Base-by-base conservation (phyloP, 2,888 invertebrate genomes). In the Leptinotarsa peninsularis region DNA sequence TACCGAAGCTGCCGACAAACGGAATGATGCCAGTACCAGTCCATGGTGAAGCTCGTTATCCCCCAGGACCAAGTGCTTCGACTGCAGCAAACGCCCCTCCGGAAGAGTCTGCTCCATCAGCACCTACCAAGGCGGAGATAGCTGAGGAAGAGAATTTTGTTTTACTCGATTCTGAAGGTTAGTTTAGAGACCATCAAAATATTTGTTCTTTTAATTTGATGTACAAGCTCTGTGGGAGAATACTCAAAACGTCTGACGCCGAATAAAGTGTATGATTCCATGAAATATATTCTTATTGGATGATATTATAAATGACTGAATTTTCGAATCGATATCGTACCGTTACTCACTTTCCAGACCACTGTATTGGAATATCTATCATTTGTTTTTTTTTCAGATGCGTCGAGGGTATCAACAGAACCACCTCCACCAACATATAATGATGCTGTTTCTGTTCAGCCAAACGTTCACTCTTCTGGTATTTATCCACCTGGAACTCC, bases 21-120 rank as follows among this genome's bases (percentile, higher is more conserved):
- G 49, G 18, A 4, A 56, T 21, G 27, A n/a, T 49, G 71, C 76
- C 74, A 43, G 27, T 69, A 56, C 74, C 72, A 18, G 54, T 67
- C 2, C 67, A 33, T 15, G 60, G 67, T 23, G 71, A 14, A 71
- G 56, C 70, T 54, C 69, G 13, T n/a, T 27, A 54, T 18, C n/a
- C 56, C 13, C 56, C 56, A 14, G 69, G 33, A 56, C 69, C 69
- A 17, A 23, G 52, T 50, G 17, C 33, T 33, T 69, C 69, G 23
- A 18, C 54, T 13, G 58, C 15, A 27, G 58, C 58, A 3, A 75
- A 68, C 17, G 63, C 43, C 18, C 63, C 63, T 4, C 49, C 18
- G 23, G 18, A 49, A 23, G 49, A 67, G 3, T 49, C 49, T 49
- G 17, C 67, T n/a, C 68, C 68, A 23, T 68, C 68, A 15, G 68